phyloP scores from a whole-genome alignment of 2,888 invertebrate species.

The Aproaerema taeniolella region DNA sequence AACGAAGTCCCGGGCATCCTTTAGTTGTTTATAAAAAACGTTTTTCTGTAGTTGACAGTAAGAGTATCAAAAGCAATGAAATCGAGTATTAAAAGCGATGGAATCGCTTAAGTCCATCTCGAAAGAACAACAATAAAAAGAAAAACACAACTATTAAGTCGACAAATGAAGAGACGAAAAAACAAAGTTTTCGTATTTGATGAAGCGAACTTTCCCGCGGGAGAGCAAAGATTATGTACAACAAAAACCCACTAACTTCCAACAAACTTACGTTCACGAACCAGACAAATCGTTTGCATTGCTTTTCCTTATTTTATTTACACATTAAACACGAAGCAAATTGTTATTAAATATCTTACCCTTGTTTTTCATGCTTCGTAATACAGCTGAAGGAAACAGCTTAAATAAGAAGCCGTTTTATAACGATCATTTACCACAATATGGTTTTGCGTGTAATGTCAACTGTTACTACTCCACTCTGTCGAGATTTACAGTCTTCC shows the following conservation, averaged over 20 bases:
- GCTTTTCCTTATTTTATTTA: slow-evolving; percentile 12
- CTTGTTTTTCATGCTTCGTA: neutral
- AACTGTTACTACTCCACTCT: no score
- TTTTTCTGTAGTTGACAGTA: no score
- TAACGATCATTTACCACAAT: no score
- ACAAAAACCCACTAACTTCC: slow-evolving; percentile 16
- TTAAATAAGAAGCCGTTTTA: no score
- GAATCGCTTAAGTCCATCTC: no score
- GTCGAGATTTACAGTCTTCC: neutral
- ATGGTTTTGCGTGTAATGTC: no score
- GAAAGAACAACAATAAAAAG: neutral
- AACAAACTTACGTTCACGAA: slow-evolving; percentile 12
- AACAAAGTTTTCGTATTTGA: neutral
- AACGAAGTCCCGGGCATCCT: no score
- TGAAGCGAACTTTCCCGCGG: neutral
- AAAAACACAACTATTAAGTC: neutral
- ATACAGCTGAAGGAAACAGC: no score
- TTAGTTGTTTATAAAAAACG: no score
- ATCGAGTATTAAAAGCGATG: no score
- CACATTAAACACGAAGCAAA: neutral
- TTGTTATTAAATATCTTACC: neutral
- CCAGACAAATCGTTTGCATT: slow-evolving; percentile 20
- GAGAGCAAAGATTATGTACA: slow-evolving; percentile 13
- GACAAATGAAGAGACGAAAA: neutral
- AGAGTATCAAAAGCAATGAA: no score